Percentiles rank a stretch among this genome's conserved stretches.
Conservation (phyloP, 2,797 vertebrate genomes). For the Lindbergichthys nudifrons region DNA sequence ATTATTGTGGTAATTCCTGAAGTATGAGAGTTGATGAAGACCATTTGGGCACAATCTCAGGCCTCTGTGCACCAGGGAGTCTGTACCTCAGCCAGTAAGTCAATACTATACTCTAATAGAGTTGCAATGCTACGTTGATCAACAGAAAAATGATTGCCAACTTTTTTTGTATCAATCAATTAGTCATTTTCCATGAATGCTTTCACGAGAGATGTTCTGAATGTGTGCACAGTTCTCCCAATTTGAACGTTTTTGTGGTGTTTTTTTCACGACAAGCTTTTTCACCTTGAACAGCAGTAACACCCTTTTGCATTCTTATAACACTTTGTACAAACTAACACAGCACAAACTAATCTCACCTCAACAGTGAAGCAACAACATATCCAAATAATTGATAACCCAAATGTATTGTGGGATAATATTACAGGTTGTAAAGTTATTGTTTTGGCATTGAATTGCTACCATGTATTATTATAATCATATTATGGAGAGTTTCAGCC, state of each 20-base stretch:
- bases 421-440: background rate
- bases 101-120: background rate
- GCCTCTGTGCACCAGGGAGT: background rate
- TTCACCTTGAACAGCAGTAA: background rate
- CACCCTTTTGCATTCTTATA: background rate
- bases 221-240: background rate
- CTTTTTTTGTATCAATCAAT: no score
- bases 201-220: background rate
- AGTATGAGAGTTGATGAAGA: conserved; percentile 22
- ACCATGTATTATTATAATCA: background rate
- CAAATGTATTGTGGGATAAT: background rate
- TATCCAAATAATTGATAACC: background rate
- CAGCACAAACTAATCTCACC: background rate
- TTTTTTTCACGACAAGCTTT: background rate
- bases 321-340: fast-evolving
- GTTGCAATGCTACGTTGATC: no score
- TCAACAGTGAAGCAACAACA: background rate
- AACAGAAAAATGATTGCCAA: no score
- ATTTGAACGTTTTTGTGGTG: background rate
- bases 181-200: background rate
- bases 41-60: background rate
- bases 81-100: background rate
- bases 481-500: background rate
- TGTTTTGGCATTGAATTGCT: conserved; percentile 7
- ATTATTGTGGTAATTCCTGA: background rate